Evolutionary conservation across 37 sponge, comb jelly and placozoan genomes (phyloP), one percentile per base, ranked within the genome.

Genomic region (Bolinopsis microptera): DNA sequence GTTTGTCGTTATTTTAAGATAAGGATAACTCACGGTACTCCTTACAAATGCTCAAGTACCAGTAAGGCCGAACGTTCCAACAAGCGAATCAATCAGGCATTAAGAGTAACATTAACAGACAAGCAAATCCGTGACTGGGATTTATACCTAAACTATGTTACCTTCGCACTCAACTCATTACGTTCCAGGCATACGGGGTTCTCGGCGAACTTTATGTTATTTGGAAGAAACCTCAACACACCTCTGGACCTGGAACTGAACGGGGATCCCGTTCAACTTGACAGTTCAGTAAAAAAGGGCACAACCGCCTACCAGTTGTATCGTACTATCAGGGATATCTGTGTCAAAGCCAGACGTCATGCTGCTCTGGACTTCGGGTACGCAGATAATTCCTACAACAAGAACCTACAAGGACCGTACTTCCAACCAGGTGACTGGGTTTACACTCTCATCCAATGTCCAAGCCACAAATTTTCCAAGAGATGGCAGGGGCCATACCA

Each of bases 401-500:
- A 86, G 61, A 86, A 40, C 36, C 90, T 86, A 22, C 41, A 86
- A 41, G 90, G 90, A 39, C 90, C 90, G 36, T 86, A 41, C 90
- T 41, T 86, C 61, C 21, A 86, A 9, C 25, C 37, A 86, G 90
- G 90, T 86, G 90, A 86, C 35, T 86, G 61, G 90, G 61, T 41
- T 41, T 86, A 41, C 90, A 41, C 61, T n/a, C 35, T 86, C 18
- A 86, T 86, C 48, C 30, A 39, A 38, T 86, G 90, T 38, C 90
- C 90, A 5, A 38, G 38, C 35, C 90, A 86, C 48, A 86, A 86
- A 39, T 86, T 86, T 34, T 41, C 61, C 8, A 86, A 86, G 61
- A 86, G 90, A 48, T 86, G 90, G 90, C 90, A 86, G 36, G 90
- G 90, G 23, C 90, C 90, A 16, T 86, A 86, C 90, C 90, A 36